Evolutionary conservation across 2,888 invertebrate species (phyloP), one percentile per base, ranked within the genome.

Genomic region (Cabera pusaria): DNA sequence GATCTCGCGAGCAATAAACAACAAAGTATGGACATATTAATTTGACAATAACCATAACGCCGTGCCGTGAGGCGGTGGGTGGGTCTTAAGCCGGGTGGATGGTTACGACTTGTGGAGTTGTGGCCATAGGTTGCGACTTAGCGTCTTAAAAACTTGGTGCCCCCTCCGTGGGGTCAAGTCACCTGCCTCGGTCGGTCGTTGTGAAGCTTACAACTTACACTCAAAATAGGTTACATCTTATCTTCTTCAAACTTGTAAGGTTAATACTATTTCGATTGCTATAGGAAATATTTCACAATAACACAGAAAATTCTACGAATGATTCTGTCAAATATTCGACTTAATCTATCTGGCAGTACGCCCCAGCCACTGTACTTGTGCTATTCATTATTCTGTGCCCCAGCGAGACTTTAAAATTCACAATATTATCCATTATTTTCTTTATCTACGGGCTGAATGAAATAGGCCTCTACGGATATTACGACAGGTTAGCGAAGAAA

Each of bases 1-100:
- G 61, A 64, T 64, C 62, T 60, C 54, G 49, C 49, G 53, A 45
- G 47, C 52, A 45, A 64, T 76, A 75, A 77, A 75, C 74, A 69
- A 78, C 76, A 73, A 73, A 69, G 72, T 75, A 72, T 57, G 61
- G 56, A 55, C 50, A 51, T 68, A 72, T 70, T 71, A 72, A 76
- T 72, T 74, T 70, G 64, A 71, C 68, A 69, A 68, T 69, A 68
- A 66, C 64, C 55, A 63, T 62, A 62, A 61, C 57, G 49, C 56
- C 42, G n/a, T n/a, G n/a, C n/a, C 14, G 33, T n/a, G 17, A 21
- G 35, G 24, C 6, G 27, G 41, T 42, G 41, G 41, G 36, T 28
- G 36, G 36, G 24, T 31, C 34, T 40, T 28, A 22, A 34, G 28
- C 34, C 29, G 34, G 38, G 33, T 18, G 23, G 36, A 34, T 19